Conservation (phyloP, 2,113 vertebrate species). For the Cacatua alba region DNA sequence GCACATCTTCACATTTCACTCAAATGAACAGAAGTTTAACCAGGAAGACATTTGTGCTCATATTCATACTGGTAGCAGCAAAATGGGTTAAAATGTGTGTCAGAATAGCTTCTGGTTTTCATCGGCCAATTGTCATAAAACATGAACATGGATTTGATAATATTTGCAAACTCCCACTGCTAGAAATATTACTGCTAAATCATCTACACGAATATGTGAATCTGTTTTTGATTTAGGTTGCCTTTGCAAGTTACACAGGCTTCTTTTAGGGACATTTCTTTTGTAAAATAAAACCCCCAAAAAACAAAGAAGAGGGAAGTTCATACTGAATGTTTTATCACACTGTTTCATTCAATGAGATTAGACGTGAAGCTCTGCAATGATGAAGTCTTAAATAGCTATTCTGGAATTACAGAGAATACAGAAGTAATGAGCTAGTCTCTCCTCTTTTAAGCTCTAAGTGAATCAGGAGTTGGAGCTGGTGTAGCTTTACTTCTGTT, state of each 20-base stretch:
- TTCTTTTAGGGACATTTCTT: background rate
- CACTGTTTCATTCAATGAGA: background rate
- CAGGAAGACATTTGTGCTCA: background rate
- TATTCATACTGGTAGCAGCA: background rate
- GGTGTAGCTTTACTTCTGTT: background rate
- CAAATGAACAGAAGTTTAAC: background rate
- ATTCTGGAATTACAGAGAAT: background rate
- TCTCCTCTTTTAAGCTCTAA: background rate
- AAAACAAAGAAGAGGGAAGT: background rate
- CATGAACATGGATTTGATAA: conserved; percentile 36
- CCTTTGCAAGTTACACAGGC: background rate
- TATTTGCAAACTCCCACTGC: conserved; percentile 16
- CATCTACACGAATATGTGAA: background rate
- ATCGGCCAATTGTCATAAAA: conserved; percentile 11
- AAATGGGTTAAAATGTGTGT: conserved; percentile 20
- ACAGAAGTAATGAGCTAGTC: background rate
- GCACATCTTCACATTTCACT: conserved; percentile 14
- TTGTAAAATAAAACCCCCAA: background rate
- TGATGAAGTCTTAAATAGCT: background rate
- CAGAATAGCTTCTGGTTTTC: conserved; percentile 17
- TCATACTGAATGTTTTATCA: background rate
- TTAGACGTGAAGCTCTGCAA: background rate
- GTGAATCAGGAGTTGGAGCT: background rate
- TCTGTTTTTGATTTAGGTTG: conserved; percentile 32
- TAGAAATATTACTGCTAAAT: conserved; percentile 29